These are phyloP conservation scores for Tricholaema leucomelas DNA, from an alignment of 2,113 vertebrate species.

Conservation along the genomic window DNA sequence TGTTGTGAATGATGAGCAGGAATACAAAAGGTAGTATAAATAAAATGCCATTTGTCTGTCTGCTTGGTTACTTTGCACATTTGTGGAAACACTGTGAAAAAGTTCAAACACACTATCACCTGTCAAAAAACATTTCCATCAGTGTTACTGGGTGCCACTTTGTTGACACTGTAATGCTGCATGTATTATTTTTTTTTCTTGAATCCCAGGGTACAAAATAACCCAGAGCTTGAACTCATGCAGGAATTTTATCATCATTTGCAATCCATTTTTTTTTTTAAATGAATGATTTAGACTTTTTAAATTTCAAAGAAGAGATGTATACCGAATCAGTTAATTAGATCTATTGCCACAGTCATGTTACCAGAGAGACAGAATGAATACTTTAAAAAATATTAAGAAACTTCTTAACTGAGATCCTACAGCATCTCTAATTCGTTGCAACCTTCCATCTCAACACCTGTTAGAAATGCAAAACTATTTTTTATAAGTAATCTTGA, in stretches of 20 bases:
- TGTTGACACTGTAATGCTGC: neutral
- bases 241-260: neutral
- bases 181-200: slow-evolving; percentile 5
- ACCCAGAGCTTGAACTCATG: neutral
- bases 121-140: slow-evolving; percentile 48
- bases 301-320: neutral
- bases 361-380: neutral
- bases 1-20: neutral
- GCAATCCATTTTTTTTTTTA: neutral
- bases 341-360: neutral
- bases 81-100: slow-evolving; percentile 8
- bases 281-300: neutral
- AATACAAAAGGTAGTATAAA: neutral
- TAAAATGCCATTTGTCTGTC: neutral
- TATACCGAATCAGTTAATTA: neutral
- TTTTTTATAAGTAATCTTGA: neutral
- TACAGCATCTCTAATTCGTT: neutral
- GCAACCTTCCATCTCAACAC: neutral
- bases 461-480: neutral
- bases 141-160: slow-evolving; percentile 20
- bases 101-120: neutral
- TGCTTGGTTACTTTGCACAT: neutral
- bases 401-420: neutral
- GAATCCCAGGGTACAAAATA: neutral
- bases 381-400: neutral